A percentile compares a stretch with the other conserved stretches of the same genome.
Evolutionary conservation across 2,888 invertebrate genomes (phyloP).

Genomic region (Harpalus rubripes): DNA sequence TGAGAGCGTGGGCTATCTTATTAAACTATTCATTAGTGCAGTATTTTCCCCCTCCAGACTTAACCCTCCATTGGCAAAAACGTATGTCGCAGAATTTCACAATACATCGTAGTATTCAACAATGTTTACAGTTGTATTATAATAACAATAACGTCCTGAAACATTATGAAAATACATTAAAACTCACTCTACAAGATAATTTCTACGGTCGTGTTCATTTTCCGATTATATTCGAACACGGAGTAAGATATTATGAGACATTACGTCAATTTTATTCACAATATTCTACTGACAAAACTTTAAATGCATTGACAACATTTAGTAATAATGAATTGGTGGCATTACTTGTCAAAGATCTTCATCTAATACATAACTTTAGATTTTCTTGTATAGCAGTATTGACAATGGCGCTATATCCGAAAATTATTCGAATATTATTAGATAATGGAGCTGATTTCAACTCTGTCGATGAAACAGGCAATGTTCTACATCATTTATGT

Average conservation of each 20-base stretch:
- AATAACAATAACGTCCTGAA: not conserved
- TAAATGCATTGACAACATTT: not conserved
- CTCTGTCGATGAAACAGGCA: not conserved
- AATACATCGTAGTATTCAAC: not conserved
- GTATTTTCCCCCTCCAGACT: no score
- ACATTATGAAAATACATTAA: not conserved
- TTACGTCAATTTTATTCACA: not conserved
- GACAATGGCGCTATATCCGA: not conserved
- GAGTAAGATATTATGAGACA: not conserved
- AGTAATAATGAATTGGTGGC: not conserved
- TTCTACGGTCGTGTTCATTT: not conserved
- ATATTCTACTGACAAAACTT: not conserved
- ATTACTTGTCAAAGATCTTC: not conserved
- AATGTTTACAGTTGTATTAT: not conserved
- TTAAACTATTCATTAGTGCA: not conserved
- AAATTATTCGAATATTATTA: not conserved
- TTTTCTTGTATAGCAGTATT: not conserved
- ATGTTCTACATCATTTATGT: not conserved
- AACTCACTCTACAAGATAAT: not conserved
- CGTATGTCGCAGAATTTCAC: not conserved
- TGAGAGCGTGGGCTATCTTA: not conserved
- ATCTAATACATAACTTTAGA: not conserved
- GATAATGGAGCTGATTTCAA: not conserved
- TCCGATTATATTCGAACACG: not conserved
- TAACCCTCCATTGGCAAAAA: no score